Conservation (phyloP, 2,797 vertebrate species). For the Melanotaenia maccullochi region DNA sequence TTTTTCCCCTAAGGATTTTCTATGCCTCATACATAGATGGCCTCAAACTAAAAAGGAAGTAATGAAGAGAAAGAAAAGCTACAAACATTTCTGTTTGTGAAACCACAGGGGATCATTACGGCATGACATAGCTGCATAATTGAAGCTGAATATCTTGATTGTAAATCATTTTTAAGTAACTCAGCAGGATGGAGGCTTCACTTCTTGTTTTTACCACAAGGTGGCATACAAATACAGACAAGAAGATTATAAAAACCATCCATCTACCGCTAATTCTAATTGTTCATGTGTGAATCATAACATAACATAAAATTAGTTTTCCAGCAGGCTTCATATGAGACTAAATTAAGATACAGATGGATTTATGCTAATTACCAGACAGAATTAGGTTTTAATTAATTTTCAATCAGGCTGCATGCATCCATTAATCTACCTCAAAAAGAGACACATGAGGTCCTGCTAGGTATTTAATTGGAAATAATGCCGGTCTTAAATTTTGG, state of each 20-base stretch:
- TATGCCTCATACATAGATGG: slow-evolving; percentile 30
- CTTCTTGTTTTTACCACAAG: slow-evolving; percentile 54
- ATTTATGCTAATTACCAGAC: slow-evolving; percentile 38
- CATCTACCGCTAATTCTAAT: background rate
- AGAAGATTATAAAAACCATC: background rate
- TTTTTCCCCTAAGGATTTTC: slow-evolving; percentile 3
- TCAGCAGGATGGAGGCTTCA: background rate
- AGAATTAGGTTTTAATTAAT: slow-evolving; percentile 57
- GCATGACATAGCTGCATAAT: background rate
- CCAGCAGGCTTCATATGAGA: background rate
- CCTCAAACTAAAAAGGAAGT: slow-evolving; percentile 22
- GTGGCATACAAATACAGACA: slow-evolving; percentile 47
- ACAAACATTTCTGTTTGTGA: slow-evolving; percentile 28
- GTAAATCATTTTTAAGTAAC: slow-evolving; percentile 17
- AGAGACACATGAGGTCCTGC: slow-evolving; percentile 45
- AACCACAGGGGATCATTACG: background rate
- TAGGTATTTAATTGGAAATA: slow-evolving; percentile 63
- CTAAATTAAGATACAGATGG: slow-evolving; percentile 36
- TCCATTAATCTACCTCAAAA: slow-evolving; percentile 44
- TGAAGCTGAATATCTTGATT: slow-evolving; percentile 23
- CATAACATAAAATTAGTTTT: background rate
- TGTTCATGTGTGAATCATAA: slow-evolving; percentile 22
- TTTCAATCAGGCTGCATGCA: slow-evolving; percentile 15
- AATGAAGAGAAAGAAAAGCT: slow-evolving; percentile 8
- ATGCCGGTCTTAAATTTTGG: slow-evolving; percentile 62